Evolutionary conservation across 2,888 invertebrate species (phyloP).

Genomic region (Notodonta dromedarius): DNA sequence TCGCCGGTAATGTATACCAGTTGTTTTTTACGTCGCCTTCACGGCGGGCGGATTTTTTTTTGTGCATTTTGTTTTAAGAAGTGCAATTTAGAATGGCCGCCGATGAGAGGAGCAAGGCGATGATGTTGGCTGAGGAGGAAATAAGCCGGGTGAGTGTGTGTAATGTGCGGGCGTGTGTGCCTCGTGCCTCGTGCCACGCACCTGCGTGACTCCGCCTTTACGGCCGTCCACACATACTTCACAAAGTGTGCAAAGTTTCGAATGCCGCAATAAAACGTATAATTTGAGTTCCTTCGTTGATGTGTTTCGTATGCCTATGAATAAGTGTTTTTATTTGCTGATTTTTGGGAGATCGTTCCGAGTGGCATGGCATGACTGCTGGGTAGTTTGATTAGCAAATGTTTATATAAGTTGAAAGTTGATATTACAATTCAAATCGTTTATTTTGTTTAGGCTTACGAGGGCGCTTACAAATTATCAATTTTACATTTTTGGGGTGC

Average conservation of each 20-base stretch:
- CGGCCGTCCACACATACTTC: slow-evolving; percentile 27
- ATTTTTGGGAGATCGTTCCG: no score
- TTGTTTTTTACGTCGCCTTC: slow-evolving; percentile 79
- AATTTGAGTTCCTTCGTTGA: slow-evolving; percentile 14
- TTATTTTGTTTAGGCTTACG: no score
- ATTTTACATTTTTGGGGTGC: no score
- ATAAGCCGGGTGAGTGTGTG: slow-evolving; percentile 59
- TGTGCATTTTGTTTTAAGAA: slow-evolving; percentile 41
- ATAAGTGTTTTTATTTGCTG: no score
- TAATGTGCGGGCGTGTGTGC: background rate
- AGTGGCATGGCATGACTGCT: no score
- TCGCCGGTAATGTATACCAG: slow-evolving; percentile 74
- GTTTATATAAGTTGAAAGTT: no score
- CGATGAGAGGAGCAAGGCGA: slow-evolving; percentile 58
- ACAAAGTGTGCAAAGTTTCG: slow-evolving; percentile 27
- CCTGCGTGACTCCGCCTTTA: slow-evolving; percentile 17
- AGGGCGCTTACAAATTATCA: no score
- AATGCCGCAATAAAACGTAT: slow-evolving; percentile 21
- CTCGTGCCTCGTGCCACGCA: slow-evolving; percentile 16
- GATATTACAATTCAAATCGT: no score
- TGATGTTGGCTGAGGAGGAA: slow-evolving; percentile 74
- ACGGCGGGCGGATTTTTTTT: slow-evolving; percentile 72
- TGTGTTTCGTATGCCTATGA: background rate
- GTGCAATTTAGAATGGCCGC: slow-evolving; percentile 48
- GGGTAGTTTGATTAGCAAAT: no score